These are phyloP conservation scores for Phaenicophaeus curvirostris DNA, from an alignment of 2,797 vertebrate species.

Conservation along the genomic window DNA sequence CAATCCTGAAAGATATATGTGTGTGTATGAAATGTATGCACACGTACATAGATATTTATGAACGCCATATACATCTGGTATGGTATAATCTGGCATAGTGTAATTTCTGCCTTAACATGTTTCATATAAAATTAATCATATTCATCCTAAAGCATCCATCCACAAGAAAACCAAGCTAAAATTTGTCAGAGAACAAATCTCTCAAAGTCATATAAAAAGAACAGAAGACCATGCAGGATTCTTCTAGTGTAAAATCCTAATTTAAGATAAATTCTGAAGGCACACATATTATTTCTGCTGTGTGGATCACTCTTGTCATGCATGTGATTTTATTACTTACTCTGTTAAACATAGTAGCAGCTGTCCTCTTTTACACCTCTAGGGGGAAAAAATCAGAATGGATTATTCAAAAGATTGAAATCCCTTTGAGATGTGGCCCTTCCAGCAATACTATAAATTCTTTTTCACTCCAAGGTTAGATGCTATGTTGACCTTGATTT, in stretches of 20 bases:
- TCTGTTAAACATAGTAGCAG: conserved; percentile 26
- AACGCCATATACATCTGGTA: background rate
- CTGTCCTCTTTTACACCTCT: conserved; percentile 43
- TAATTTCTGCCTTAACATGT: background rate
- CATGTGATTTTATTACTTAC: conserved; percentile 27
- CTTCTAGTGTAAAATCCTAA: background rate
- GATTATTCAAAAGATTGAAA: conserved; percentile 76
- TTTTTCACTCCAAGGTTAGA: conserved; percentile 71
- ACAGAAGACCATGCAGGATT: background rate
- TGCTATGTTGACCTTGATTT: conserved; percentile 71
- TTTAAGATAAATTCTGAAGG: background rate
- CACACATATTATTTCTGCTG: background rate
- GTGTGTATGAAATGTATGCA: background rate
- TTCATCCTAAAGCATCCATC: background rate
- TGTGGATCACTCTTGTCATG: background rate
- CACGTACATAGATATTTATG: background rate
- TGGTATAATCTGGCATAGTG: accelerated
- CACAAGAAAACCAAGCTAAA: background rate
- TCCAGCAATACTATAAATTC: conserved; percentile 69
- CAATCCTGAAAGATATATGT: background rate
- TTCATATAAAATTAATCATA: background rate
- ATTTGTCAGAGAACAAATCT: background rate
- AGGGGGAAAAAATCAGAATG: conserved; percentile 27
- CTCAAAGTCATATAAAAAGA: background rate
- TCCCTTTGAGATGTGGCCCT: conserved; percentile 49